A percentile compares a stretch with the other conserved stretches of the same genome.
Conservation (phyloP, 2,797 vertebrate genomes). For the Masticophis lateralis region DNA sequence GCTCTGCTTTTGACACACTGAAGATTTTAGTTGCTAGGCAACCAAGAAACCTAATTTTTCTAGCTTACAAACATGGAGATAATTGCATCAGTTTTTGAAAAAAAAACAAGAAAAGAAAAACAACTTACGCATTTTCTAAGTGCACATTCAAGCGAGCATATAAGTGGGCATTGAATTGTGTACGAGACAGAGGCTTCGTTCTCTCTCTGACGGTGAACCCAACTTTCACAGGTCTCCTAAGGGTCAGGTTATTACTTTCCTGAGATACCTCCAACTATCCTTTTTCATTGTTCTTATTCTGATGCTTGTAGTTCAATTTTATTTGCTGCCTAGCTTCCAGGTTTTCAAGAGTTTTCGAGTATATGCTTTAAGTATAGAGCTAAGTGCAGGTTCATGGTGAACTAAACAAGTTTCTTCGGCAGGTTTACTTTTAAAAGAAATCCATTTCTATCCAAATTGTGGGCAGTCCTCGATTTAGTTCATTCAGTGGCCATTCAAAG, state of each 20-base stretch:
- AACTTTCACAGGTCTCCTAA: neutral
- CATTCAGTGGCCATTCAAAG: neutral
- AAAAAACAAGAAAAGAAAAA: conserved; percentile 35
- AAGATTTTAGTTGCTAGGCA: conserved; percentile 71
- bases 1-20: conserved; percentile 60
- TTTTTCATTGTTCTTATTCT: neutral
- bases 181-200: neutral
- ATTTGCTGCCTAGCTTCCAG: neutral
- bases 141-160: neutral
- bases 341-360: neutral
- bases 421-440: neutral
- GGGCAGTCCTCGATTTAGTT: neutral
- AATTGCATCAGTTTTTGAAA: conserved; percentile 46
- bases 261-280: neutral
- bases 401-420: neutral
- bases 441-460: neutral
- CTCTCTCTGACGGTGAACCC: neutral
- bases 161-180: neutral
- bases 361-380: neutral
- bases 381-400: neutral
- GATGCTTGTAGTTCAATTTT: neutral
- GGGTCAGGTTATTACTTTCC: neutral
- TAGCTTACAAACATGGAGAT: conserved; percentile 60
- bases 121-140: neutral
- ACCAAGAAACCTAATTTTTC: conserved; percentile 66